phyloP scores from a whole-genome alignment of 2,797 vertebrate species.

The Prunella strophiata region DNA sequence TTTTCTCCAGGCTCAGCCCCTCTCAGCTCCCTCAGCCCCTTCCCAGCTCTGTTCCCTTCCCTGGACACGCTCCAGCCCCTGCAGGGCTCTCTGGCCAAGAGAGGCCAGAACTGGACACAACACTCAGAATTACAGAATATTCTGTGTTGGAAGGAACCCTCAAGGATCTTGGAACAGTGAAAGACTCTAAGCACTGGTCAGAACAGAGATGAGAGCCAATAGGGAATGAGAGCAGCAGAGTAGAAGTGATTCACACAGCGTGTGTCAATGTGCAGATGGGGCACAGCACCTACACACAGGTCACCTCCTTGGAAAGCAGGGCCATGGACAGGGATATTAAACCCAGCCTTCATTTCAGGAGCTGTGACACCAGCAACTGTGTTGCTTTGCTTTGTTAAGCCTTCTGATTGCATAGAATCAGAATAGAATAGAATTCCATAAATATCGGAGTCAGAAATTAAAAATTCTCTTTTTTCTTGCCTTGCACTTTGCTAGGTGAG shows the following conservation, averaged over 20 bases:
- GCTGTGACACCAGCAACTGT: rapidly evolving
- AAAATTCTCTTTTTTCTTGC: too few species aligned
- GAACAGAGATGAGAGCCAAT: background rate
- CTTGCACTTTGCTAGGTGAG: too few species aligned
- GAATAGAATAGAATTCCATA: too few species aligned
- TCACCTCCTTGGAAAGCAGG: background rate
- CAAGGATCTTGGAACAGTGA: background rate
- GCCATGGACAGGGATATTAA: rapidly evolving
- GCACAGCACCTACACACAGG: background rate
- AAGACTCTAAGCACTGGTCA: background rate
- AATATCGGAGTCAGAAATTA: too few species aligned
- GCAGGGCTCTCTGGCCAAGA: rapidly evolving
- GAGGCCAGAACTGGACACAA: rapidly evolving
- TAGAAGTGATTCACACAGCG: background rate
- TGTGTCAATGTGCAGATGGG: background rate
- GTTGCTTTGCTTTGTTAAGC: too few species aligned
- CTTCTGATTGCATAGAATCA: too few species aligned
- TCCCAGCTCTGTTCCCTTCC: rapidly evolving
- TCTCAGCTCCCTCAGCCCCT: background rate
- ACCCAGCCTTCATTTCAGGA: background rate
- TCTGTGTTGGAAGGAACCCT: background rate
- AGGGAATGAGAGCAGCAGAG: background rate
- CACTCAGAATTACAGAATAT: background rate
- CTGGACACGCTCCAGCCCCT: background rate
- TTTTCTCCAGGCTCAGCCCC: too few species aligned